These are phyloP conservation scores for Strix uralensis DNA, from an alignment of 2,113 vertebrate species.

Conservation along the genomic window DNA sequence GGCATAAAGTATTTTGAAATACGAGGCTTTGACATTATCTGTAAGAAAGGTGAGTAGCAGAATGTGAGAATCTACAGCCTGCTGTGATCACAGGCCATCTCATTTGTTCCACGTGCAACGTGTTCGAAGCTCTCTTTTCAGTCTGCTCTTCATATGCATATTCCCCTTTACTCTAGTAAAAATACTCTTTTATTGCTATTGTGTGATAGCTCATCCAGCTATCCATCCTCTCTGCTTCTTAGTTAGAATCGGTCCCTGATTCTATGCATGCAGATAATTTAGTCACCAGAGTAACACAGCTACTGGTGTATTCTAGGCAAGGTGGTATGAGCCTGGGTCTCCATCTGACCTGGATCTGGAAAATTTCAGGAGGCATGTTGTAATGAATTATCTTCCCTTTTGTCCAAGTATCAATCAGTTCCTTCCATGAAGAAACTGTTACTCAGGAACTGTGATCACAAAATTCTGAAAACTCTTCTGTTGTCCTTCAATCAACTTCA, in stretches of 20 bases:
- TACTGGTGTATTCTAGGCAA: neutral
- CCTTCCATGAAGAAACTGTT: neutral
- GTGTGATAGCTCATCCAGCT: neutral
- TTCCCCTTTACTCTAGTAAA: neutral
- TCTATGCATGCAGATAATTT: neutral
- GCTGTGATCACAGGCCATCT: neutral
- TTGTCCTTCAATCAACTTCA: neutral
- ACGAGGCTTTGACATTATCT: neutral
- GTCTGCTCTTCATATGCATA: neutral
- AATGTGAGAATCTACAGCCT: neutral
- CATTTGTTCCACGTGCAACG: neutral
- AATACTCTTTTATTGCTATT: neutral
- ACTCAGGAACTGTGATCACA: neutral
- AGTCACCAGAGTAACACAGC: neutral
- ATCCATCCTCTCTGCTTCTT: neutral
- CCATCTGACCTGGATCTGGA: neutral
- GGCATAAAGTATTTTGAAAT: neutral
- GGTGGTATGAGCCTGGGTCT: neutral
- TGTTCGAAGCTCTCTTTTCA: neutral
- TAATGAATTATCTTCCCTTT: neutral
- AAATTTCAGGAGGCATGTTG: neutral
- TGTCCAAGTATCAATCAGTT: neutral
- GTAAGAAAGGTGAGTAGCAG: neutral
- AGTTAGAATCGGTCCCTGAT: neutral
- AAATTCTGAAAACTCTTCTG: neutral